Conservation (phyloP, 2,113 vertebrate genomes). For the Pelobates fuscus region DNA sequence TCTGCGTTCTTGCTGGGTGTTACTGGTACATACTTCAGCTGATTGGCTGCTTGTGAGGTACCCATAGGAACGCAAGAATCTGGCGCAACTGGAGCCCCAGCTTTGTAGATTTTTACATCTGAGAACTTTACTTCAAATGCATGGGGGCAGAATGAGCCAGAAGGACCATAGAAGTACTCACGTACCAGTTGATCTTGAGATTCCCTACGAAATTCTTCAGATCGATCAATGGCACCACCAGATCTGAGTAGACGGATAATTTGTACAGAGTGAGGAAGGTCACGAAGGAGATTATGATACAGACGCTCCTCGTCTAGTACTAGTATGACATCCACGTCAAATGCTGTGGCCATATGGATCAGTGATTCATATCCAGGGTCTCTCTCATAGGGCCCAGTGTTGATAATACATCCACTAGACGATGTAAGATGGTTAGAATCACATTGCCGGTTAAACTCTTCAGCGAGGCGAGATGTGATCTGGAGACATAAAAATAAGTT, state of each 20-base stretch:
- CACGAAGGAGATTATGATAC: slow-evolving; percentile 93
- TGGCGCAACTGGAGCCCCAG: slow-evolving; percentile 92
- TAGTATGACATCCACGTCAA: slow-evolving; percentile 94
- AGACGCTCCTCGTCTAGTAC: slow-evolving; percentile 96
- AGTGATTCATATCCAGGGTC: slow-evolving; percentile 95
- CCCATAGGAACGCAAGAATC: slow-evolving; percentile 95
- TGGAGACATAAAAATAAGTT: slow-evolving; percentile 53
- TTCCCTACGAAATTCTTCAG: slow-evolving; percentile 91
- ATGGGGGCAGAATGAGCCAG: slow-evolving; percentile 91
- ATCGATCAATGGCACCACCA: slow-evolving; percentile 89
- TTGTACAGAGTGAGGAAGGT: slow-evolving; percentile 93
- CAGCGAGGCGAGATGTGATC: slow-evolving; percentile 90
- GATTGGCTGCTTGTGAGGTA: slow-evolving; percentile 97
- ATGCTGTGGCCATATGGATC: slow-evolving; percentile 92
- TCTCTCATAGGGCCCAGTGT: slow-evolving; percentile 97
- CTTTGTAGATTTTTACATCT: slow-evolving; percentile 96
- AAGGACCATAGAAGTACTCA: slow-evolving; percentile 96
- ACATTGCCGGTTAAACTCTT: slow-evolving; percentile 94
- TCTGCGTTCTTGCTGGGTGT: slow-evolving; percentile 92
- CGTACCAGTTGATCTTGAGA: slow-evolving; percentile 90
- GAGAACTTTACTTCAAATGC: slow-evolving; percentile 95
- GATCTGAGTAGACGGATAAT: slow-evolving; percentile 93
- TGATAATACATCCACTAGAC: slow-evolving; percentile 93
- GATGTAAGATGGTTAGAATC: slow-evolving; percentile 93
- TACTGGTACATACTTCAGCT: slow-evolving; percentile 93